Evolutionary conservation across 2,797 vertebrate genomes (phyloP), one percentile per base, ranked within the genome.

Genomic region (Gymnopithys bicolor): DNA sequence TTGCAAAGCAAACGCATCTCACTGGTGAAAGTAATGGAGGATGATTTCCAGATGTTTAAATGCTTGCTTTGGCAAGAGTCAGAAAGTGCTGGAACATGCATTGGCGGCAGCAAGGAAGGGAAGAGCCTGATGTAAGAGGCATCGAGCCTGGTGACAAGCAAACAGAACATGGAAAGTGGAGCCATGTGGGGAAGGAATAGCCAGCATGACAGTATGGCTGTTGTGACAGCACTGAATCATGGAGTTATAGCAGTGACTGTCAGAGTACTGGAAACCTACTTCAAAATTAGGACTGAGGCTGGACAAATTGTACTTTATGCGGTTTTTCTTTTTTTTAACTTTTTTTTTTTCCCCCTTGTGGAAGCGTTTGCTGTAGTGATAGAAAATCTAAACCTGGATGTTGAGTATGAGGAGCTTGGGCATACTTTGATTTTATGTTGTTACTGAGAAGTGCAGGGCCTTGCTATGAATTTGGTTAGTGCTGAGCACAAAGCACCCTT

Each of bases 21-120:
- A 4, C 69, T 22, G 63, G 96, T 80, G 90, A 94, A 96, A 94
- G 95, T 85, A 89, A 89, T 80, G 92, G 78, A 75, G 91, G 98
- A 98, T 98, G 97, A 97, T 94, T 99, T 98, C 98, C 99, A 99
- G 98, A 99, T 99, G 99, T 98, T 98, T 63, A 97, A 98, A 94
- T 95, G 96, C 95, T 98, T 97, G 78, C 96, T 98, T 98, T 99
- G 98, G 98, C 98, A 97, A 97, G 87, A 96, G 97, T 95, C 94
- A 93, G 96, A 96, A 97, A 98, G 97, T 96, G 97, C 92, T 96
- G 96, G 97, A 98, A 97, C 94, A 91, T 77, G 76, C 84, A 58
- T 91, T 98, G 96, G 97, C 92, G 86, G 98, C 96, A 97, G 39
- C 93, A 92, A 95, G 87, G 90, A 97, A 95, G 88, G 93, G 90